Base-by-base conservation (phyloP, 2,797 vertebrate species). In the Selene dorsalis region DNA sequence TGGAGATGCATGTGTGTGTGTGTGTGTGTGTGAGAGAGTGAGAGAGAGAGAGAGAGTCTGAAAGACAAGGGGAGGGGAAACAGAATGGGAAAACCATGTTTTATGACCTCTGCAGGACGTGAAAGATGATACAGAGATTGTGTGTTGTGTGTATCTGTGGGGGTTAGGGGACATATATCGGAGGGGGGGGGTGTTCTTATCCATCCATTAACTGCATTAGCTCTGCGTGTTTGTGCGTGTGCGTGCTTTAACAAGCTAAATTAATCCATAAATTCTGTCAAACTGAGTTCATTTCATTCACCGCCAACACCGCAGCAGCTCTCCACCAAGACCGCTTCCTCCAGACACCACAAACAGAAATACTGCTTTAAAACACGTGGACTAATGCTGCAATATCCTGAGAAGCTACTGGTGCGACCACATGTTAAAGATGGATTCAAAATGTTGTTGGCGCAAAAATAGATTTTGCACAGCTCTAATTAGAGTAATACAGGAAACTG, bases 81-180 rank as follows among this genome's bases (percentile, higher is more conserved):
- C 24, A 52, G 69, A 87, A 87, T 69, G 57, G 69, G 74, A 86
- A 84, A 90, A 81, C 52, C 83, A 87, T 89, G 87, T 89, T 91
- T 93, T 90, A 92, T 90, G 85, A 89, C 87, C 90, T 87, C 84
- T 70, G 84, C 80, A 82, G 82, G 84, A 91, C 17, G 38, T 82
- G 87, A 91, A 82, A 88, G 88, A 91, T 89, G 83, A 89, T 88
- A 85, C 74, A 48, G 69, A 79, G 71, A 85, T 77, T 68, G 67
- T 57, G 59, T 41, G 65, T 64, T 39, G 83, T 32, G 28, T 17
- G 57, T 45, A 63, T 35, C 77, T 48, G 32, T 6, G 56, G 3
- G 41, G 13, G 67, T 75, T 63, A 63, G 57, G 30, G 41, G 65
- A 56, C 81, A 47, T 72, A 47, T 72, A 82, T 73, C 7, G 9